Conservation (phyloP, 2,113 vertebrate genomes). For the Paramisgurnus dabryanus region DNA sequence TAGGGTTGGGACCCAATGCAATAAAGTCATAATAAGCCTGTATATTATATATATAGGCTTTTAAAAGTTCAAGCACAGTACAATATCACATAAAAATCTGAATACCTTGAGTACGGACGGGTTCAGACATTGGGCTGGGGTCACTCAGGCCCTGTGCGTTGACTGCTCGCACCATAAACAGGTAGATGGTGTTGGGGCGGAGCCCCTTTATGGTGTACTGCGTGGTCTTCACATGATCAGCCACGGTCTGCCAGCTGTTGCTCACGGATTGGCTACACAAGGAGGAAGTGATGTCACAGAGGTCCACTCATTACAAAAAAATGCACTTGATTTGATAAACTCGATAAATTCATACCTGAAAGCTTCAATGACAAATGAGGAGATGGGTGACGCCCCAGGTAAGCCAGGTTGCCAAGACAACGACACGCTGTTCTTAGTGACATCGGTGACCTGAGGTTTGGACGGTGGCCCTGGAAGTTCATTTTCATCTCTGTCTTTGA, state of each 20-base stretch:
- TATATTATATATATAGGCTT: too few relatives aligned
- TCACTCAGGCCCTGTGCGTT: constrained; percentile 95
- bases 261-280: constrained; percentile 91
- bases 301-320: not conserved
- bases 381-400: constrained; percentile 82
- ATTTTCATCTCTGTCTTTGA: constrained; percentile 85
- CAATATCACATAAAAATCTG: too few relatives aligned
- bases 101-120: constrained; percentile 94
- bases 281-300: not conserved
- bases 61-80: too few relatives aligned
- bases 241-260: constrained; percentile 98
- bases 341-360: constrained; percentile 82
- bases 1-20: too few relatives aligned
- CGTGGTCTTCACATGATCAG: constrained; percentile 91
- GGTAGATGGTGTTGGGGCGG: constrained; percentile 96
- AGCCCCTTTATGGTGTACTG: constrained; percentile 88
- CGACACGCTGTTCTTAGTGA: constrained; percentile 96
- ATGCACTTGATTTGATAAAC: too few relatives aligned
- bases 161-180: constrained; percentile 97
- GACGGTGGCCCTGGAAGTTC: constrained; percentile 94
- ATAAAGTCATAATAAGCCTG: too few relatives aligned
- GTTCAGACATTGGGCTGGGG: constrained; percentile 94
- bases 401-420: constrained; percentile 92
- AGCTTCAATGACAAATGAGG: constrained; percentile 94
- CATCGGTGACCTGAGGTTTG: constrained; percentile 97